Percentiles rank a stretch among this genome's conserved stretches.
phyloP scores from a whole-genome alignment of 1,140 invertebrate genomes.

The Aphis gossypii region DNA sequence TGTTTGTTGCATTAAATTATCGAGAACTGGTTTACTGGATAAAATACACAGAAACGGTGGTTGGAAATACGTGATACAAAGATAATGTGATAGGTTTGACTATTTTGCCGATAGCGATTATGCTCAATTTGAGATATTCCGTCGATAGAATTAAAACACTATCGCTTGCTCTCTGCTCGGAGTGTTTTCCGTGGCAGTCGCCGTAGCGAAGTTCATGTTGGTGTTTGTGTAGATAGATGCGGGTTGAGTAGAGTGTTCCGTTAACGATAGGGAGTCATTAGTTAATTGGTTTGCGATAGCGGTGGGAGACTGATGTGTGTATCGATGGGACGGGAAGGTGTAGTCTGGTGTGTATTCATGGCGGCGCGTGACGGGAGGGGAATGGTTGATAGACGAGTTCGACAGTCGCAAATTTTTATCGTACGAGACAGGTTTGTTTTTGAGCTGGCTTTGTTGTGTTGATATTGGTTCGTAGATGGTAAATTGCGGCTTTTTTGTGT shows the following conservation, averaged over 20 bases:
- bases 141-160: neutral
- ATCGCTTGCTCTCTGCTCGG: neutral
- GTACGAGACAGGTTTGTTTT: neutral
- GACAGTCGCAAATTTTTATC: too few relatives aligned
- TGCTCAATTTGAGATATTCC: neutral
- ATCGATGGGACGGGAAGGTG: neutral
- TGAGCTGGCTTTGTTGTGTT: too few relatives aligned
- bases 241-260: neutral
- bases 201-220: neutral
- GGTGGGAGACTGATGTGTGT: neutral
- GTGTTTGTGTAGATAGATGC: neutral
- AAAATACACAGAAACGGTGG: neutral
- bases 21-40: neutral
- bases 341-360: neutral
- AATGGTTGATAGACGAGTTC: too few relatives aligned
- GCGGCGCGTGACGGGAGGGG: neutral
- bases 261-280: neutral
- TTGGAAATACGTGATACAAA: neutral
- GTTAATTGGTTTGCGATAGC: neutral
- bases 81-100: neutral
- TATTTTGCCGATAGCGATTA: neutral
- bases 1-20: neutral
- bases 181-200: neutral
- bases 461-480: too few relatives aligned
- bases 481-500: too few relatives aligned